These are phyloP conservation scores for Pseudonaja textilis DNA, from an alignment of 2,113 vertebrate genomes.

Conservation along the genomic window DNA sequence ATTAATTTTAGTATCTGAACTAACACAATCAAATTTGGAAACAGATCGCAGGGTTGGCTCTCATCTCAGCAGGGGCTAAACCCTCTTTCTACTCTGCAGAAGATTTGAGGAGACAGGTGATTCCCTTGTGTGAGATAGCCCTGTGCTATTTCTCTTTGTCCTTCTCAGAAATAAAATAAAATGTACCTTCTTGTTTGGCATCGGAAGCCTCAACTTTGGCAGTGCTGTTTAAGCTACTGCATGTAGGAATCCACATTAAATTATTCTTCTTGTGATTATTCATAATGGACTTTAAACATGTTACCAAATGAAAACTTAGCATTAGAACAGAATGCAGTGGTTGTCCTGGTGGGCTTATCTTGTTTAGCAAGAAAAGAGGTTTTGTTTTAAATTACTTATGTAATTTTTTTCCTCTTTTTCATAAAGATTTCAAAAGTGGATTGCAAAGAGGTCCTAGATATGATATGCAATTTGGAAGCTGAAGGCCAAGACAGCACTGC, in stretches of 20 bases:
- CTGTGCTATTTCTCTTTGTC: neutral
- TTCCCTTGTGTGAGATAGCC: neutral
- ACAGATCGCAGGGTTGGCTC: neutral
- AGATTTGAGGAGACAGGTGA: too few relatives aligned
- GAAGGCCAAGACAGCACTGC: conserved; percentile 95
- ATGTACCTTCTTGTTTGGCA: neutral
- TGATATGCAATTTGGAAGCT: conserved; percentile 93
- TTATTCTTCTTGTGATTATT: neutral
- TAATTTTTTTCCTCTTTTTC: conserved; percentile 11
- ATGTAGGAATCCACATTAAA: neutral
- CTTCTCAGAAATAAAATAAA: neutral
- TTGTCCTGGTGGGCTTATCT: neutral
- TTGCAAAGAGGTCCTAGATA: conserved; percentile 93
- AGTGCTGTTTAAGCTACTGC: neutral
- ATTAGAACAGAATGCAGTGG: neutral
- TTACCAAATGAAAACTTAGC: neutral
- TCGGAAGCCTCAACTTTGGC: neutral
- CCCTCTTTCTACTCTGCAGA: neutral
- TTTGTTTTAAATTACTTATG: conserved; percentile 19
- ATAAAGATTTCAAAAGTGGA: conserved; percentile 91
- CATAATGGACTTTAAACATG: neutral
- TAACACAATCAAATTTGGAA: neutral
- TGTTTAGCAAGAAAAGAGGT: neutral
- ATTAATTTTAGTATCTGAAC: conserved; percentile 6
- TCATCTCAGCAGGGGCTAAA: neutral